phyloP scores from a whole-genome alignment of 2,113 vertebrate genomes.

The Rhinolophus ferrumequinum region DNA sequence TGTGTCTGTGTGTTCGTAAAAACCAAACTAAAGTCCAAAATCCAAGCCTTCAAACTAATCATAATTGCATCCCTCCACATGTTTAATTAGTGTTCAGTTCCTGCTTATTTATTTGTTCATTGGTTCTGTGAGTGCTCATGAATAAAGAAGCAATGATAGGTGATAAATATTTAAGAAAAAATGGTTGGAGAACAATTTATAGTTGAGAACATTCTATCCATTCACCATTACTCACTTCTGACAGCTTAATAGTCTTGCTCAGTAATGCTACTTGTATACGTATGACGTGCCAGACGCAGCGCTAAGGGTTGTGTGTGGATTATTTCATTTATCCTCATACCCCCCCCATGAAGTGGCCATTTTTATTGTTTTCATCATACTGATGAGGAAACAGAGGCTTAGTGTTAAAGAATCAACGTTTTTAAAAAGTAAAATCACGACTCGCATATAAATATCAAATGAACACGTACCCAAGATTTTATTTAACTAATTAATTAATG shows the following conservation, averaged over 20 bases:
- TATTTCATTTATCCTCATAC: neutral
- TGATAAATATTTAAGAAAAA: neutral
- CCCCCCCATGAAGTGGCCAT: neutral
- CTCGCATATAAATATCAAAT: neutral
- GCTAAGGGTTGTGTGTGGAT: neutral
- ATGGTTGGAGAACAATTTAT: neutral
- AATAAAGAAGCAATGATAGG: neutral
- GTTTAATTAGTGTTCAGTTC: neutral
- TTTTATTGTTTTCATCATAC: neutral
- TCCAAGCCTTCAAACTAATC: neutral
- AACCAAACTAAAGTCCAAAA: neutral
- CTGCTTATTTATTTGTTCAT: neutral
- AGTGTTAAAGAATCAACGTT: neutral
- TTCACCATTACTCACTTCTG: neutral
- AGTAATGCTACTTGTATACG: neutral
- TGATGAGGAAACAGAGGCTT: neutral
- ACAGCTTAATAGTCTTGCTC: neutral
- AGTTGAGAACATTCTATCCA: neutral
- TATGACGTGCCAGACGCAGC: rapidly evolving
- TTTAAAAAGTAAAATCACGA: neutral
- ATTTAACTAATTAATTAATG: neutral
- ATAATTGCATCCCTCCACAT: neutral
- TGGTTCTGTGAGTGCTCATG: neutral
- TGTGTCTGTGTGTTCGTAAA: neutral
- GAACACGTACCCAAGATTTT: neutral